Base-by-base conservation (phyloP, 2,888 invertebrate genomes). In the Mythimna albipuncta region DNA sequence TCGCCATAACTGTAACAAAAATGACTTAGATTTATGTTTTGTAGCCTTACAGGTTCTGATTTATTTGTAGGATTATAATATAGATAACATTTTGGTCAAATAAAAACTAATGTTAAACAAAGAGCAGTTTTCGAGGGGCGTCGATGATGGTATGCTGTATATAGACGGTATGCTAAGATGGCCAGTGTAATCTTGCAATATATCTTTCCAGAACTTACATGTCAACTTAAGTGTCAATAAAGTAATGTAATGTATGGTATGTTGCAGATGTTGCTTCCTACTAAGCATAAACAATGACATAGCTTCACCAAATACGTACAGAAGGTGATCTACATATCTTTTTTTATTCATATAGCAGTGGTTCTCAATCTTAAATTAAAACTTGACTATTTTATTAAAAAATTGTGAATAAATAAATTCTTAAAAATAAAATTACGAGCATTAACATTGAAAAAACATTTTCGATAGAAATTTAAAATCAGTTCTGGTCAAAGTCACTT, bases 1-100 rank as follows among this genome's bases (percentile, higher is more conserved):
- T 77, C 75, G 85, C 75, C 91, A 92, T 93, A 47, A 83, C 94
- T 94, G 93, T 64, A 93, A 93, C 21, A 81, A 79, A 69, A 44
- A 52, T 10, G 16, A 59, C 38, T 63, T 41, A 63, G n/a, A 21
- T 16, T 41, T 32, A 47, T 16, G 1, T 47, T 63, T 19, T 16
- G 0, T 21, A 41, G 6, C 7, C 6, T 47, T 7, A 0, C 3
- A 35, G 13, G 9, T 26, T 44, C 44, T 76, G 10, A 38, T 32
- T 35, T 75, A 26, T 16, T 58, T 26, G 3, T 52, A 16, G 32
- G 9, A 35, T 32, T 32, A 54, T 47, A 9, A 16, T 6, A 19
- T 16, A 57, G 32, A 35, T 35, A 35, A 35, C 19, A 35, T 19
- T 58, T 35, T 35, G 2, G 19, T 1, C 38, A 21, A 41, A 11